Conservation (phyloP, 1,140 invertebrate genomes). For the Uloborus diversus region DNA sequence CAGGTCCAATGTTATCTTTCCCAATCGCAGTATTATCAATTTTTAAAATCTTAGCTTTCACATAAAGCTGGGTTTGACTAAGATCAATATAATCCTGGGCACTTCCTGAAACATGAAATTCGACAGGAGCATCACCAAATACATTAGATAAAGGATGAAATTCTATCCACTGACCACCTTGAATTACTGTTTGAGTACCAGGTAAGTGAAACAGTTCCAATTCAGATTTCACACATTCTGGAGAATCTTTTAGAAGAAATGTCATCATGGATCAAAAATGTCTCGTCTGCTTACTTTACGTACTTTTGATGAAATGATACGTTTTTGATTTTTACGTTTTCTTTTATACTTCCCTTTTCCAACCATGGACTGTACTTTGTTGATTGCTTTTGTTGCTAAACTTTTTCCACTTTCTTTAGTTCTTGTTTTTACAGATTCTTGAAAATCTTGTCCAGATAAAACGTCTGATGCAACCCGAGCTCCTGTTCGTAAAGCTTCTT, state of each 20-base stretch:
- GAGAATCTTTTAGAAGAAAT: constrained; percentile 1
- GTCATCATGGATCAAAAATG: neutral
- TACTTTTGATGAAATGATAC: too few species aligned
- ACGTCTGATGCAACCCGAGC: too few species aligned
- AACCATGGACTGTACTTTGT: too few species aligned
- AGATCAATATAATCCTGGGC: neutral
- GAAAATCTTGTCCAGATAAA: too few species aligned
- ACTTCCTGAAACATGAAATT: neutral
- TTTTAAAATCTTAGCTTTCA: neutral
- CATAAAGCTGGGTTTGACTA: neutral
- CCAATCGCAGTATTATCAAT: too few species aligned
- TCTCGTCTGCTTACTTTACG: too few species aligned
- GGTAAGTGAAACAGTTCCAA: neutral
- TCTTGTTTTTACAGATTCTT: too few species aligned
- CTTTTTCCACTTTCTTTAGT: too few species aligned
- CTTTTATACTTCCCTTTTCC: too few species aligned
- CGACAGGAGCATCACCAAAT: neutral
- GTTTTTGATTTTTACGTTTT: too few species aligned
- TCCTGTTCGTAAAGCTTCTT: too few species aligned
- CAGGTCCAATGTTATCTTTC: neutral
- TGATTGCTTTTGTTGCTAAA: too few species aligned
- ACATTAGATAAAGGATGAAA: neutral
- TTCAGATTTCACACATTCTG: constrained; percentile 4
- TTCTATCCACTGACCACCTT: neutral
- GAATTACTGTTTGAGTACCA: constrained; percentile 1